phyloP scores from a whole-genome alignment of 2,113 vertebrate species.

The Bolborhynchus lineola region DNA sequence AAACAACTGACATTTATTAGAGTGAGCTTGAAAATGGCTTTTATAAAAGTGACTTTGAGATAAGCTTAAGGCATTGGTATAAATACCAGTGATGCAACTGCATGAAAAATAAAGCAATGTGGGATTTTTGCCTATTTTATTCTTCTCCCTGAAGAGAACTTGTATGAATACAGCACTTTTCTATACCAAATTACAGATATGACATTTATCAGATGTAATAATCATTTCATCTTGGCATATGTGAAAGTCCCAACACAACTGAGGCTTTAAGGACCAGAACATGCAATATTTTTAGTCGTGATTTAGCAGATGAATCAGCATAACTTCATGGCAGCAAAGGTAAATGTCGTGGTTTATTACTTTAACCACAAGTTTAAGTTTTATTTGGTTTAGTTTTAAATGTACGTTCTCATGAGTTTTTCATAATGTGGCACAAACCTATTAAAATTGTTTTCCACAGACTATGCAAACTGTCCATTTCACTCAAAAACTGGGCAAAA shows the following conservation, averaged over 20 bases:
- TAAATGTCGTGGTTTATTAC: background rate
- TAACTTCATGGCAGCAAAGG: background rate
- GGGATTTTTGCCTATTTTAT: background rate
- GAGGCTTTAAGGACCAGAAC: background rate
- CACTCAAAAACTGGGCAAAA: background rate
- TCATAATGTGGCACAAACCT: background rate
- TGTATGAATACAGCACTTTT: background rate
- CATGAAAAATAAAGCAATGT: background rate
- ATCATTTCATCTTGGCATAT: background rate
- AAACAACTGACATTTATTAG: background rate
- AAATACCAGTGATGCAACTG: background rate
- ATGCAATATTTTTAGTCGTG: background rate
- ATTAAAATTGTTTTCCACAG: slow-evolving; percentile 8
- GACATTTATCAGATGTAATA: background rate
- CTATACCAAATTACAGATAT: background rate
- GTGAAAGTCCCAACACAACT: background rate
- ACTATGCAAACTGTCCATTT: background rate
- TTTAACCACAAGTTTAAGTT: background rate
- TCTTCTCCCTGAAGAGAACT: background rate
- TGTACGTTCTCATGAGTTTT: background rate
- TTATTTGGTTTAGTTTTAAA: background rate
- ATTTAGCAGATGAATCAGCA: background rate
- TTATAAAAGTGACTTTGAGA: slow-evolving; percentile 11
- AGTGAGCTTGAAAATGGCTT: background rate
- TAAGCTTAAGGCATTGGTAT: background rate